Conservation (phyloP, 2,113 vertebrate species). For the Tringa solitaria region DNA sequence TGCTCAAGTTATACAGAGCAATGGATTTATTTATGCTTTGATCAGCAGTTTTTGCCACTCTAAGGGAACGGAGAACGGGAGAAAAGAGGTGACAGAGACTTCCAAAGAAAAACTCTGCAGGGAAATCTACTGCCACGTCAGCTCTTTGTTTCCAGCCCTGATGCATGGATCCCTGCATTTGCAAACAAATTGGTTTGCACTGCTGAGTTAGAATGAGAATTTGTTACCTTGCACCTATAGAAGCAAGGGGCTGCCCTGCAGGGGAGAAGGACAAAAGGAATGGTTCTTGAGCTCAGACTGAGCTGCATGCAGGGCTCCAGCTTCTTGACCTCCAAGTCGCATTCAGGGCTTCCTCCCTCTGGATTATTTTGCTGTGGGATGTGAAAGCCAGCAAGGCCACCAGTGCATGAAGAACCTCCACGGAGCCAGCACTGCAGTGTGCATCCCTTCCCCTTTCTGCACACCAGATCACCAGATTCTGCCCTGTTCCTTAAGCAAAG, state of each 20-base stretch:
- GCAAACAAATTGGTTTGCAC: background rate
- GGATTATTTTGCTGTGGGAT: background rate
- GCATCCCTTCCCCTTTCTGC: background rate
- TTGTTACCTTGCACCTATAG: background rate
- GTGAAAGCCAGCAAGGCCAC: background rate
- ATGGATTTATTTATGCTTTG: background rate
- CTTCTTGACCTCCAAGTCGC: rapidly evolving
- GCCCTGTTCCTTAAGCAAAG: background rate
- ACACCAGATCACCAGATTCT: background rate
- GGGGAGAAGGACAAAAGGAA: background rate
- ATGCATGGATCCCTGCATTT: background rate
- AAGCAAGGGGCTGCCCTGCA: background rate
- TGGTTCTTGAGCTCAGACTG: background rate
- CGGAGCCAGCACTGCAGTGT: background rate
- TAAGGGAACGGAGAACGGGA: background rate
- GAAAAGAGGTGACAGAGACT: background rate
- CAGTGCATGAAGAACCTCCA: background rate
- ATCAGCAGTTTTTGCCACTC: background rate
- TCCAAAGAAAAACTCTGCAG: background rate
- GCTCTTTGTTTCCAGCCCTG: background rate
- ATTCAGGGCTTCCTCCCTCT: background rate
- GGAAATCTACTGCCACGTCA: background rate
- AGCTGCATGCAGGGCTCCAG: background rate
- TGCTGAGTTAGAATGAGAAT: background rate
- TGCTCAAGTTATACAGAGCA: background rate